Evolutionary conservation across 2,888 invertebrate species (phyloP).

Genomic region (Pheosia gnoma): DNA sequence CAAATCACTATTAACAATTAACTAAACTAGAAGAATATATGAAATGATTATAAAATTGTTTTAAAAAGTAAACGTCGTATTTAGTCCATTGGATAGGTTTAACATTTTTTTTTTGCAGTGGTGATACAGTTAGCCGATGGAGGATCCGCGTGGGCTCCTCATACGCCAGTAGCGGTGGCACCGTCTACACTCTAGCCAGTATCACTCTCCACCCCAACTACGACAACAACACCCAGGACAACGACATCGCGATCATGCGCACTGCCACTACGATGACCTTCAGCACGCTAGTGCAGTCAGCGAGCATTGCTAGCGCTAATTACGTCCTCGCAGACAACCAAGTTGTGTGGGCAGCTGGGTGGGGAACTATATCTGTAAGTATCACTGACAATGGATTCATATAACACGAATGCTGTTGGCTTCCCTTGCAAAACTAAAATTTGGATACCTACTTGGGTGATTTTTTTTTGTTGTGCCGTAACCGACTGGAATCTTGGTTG

Average conservation of each 20-base stretch:
- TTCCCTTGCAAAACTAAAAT: no score
- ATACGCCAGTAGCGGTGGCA: conserved; percentile 44
- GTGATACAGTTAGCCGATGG: conserved; percentile 15
- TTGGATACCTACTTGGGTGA: no score
- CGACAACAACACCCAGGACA: conserved; percentile 36
- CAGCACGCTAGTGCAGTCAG: conserved; percentile 20
- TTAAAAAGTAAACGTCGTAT: no score
- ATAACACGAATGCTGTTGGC: no score
- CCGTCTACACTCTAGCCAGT: conserved; percentile 21
- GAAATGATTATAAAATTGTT: no score
- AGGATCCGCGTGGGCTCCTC: conserved; percentile 45
- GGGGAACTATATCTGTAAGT: conserved; percentile 52
- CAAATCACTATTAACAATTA: no score
- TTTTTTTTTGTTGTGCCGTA: no score
- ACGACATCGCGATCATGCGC: conserved; percentile 52
- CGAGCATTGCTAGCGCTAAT: conserved; percentile 45
- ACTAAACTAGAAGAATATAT: no score
- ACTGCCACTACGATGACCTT: conserved; percentile 24
- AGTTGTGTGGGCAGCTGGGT: conserved; percentile 54
- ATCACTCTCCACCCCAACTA: conserved; percentile 42
- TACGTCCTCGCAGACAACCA: conserved; percentile 48
- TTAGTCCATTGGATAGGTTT: no score
- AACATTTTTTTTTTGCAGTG: conserved; percentile 13
- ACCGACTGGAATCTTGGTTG: no score
- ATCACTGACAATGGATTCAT: no score